Conservation (phyloP, 2,888 invertebrate genomes). For the Ypsolopha scabrella region DNA sequence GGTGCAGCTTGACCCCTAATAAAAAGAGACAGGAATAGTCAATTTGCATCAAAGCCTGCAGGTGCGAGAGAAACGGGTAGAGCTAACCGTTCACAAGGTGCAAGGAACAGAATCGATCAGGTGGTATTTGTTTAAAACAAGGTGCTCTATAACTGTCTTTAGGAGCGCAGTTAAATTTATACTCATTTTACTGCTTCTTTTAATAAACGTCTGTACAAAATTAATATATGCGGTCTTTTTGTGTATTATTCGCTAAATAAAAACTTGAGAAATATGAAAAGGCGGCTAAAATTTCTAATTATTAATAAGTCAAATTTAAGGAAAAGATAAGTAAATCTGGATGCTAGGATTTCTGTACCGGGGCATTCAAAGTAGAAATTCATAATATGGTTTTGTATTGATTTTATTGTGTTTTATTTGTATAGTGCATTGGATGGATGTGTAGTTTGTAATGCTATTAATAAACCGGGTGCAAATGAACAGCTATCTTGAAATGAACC, state of each 20-base stretch:
- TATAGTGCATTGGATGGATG: no score
- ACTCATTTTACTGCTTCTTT: slow-evolving; percentile 12
- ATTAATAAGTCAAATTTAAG: slow-evolving; percentile 6
- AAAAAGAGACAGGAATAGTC: slow-evolving; percentile 21
- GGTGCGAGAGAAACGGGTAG: slow-evolving; percentile 34
- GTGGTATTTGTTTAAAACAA: slow-evolving; percentile 64
- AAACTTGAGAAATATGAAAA: neutral
- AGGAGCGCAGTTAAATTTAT: slow-evolving; percentile 42
- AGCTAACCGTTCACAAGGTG: slow-evolving; percentile 45
- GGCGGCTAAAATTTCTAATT: slow-evolving; percentile 1
- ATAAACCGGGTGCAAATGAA: no score
- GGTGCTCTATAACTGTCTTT: slow-evolving; percentile 43
- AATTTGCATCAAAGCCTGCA: slow-evolving; percentile 17
- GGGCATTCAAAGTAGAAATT: no score
- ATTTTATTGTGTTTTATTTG: no score
- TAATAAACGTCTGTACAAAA: neutral
- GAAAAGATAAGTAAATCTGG: neutral
- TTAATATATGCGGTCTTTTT: neutral
- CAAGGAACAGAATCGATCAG: slow-evolving; percentile 53
- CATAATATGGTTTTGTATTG: no score
- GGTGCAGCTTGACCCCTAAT: slow-evolving; percentile 10
- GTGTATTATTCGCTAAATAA: neutral
- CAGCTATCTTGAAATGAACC: no score
- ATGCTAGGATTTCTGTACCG: no score
- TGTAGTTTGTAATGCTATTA: no score